Evolutionary conservation across 30 jellyfish, hydroid and myxozoan species (phyloP).

Genomic region (Turritopsis rubra): DNA sequence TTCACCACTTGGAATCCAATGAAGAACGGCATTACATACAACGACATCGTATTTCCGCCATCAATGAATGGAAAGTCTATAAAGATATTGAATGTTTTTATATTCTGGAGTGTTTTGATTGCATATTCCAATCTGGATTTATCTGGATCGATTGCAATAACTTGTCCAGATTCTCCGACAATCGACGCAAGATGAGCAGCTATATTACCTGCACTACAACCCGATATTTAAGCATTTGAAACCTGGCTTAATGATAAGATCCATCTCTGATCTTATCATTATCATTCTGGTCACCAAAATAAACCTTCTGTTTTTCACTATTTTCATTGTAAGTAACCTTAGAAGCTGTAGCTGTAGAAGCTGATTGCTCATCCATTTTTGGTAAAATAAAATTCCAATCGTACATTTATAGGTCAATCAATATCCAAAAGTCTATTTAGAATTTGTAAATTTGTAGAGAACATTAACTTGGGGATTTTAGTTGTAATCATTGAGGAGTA

Average conservation of each 20-base stretch:
- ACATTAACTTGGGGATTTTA: no score
- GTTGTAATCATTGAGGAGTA: no score
- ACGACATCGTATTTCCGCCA: conserved; percentile 21
- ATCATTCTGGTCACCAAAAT: not conserved
- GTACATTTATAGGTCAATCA: no score
- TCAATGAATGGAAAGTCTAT: conserved; percentile 25
- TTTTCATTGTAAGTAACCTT: not conserved
- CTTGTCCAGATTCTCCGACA: conserved; percentile 39
- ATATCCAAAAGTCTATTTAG: no score
- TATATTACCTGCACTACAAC: not conserved
- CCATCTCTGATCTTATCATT: no score
- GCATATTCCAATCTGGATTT: conserved; percentile 39
- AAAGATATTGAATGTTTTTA: no score
- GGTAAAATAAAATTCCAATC: no score
- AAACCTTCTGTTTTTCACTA: not conserved
- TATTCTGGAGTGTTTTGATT: conserved; percentile 7
- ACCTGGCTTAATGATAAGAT: not conserved
- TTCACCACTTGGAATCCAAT: conserved; percentile 55
- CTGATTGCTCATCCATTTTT: no score
- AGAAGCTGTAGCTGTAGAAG: no score
- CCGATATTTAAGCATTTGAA: not conserved
- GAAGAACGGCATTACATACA: conserved; percentile 39
- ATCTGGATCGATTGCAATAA: conserved; percentile 54
- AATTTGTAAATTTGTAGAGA: no score
- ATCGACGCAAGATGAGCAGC: not conserved